These are phyloP conservation scores for Tenthredo distinguenda DNA, from an alignment of 2,888 invertebrate genomes.

Conservation along the genomic window DNA sequence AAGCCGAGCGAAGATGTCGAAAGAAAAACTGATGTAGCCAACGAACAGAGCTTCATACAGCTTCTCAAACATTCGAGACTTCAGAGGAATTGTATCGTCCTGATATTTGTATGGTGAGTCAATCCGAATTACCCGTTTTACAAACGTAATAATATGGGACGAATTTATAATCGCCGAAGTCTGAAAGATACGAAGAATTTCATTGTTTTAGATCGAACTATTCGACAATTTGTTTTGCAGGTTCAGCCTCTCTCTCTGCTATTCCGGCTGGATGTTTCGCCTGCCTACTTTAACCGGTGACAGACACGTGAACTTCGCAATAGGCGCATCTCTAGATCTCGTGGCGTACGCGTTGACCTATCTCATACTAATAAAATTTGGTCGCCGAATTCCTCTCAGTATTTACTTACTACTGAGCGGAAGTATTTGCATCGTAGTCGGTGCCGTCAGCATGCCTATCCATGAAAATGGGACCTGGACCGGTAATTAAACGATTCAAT, in stretches of 20 bases:
- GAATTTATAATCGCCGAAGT: background rate
- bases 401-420: slow-evolving; percentile 76
- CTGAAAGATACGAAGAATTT: slow-evolving; percentile 19
- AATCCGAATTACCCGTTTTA: background rate
- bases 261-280: slow-evolving; percentile 77
- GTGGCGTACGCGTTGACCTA: slow-evolving; percentile 75
- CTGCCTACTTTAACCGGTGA: slow-evolving; percentile 77
- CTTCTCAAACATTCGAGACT: slow-evolving; percentile 47
- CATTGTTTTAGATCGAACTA: slow-evolving; percentile 57
- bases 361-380: slow-evolving; percentile 75
- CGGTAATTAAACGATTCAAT: slow-evolving; percentile 60
- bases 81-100: slow-evolving; percentile 51
- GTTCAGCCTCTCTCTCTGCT: slow-evolving; percentile 78
- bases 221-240: slow-evolving; percentile 66
- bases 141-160: slow-evolving; percentile 35
- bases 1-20: slow-evolving; percentile 55
- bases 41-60: slow-evolving; percentile 52
- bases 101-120: slow-evolving; percentile 56
- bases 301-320: slow-evolving; percentile 78
- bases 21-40: slow-evolving; percentile 38
- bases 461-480: slow-evolving; percentile 58
- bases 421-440: slow-evolving; percentile 75
- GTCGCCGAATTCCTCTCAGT: slow-evolving; percentile 77
- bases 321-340: slow-evolving; percentile 79
- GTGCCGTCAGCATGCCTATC: slow-evolving; percentile 68